These are phyloP conservation scores for Dromius quadrimaculatus DNA, from an alignment of 2,888 invertebrate species.

Conservation along the genomic window DNA sequence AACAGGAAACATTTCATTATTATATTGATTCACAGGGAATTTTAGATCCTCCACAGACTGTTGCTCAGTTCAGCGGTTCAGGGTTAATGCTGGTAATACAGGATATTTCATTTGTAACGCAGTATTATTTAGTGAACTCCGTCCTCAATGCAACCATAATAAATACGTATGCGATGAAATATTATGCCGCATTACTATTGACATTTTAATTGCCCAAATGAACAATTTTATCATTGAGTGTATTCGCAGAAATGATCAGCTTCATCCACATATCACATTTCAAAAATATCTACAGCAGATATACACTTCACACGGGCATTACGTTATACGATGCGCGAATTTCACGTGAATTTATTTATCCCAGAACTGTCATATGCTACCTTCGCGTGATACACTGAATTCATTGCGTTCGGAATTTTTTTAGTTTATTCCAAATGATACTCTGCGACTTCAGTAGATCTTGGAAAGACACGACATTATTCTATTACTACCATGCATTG, in stretches of 20 bases:
- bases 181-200: conserved; percentile 32
- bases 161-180: conserved; percentile 37
- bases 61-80: conserved; percentile 22
- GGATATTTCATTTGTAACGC: conserved; percentile 25
- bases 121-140: neutral
- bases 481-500: too few relatives aligned
- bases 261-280: conserved; percentile 29
- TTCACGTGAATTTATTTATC: too few relatives aligned
- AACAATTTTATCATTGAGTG: conserved; percentile 27
- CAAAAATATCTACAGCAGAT: conserved; percentile 11
- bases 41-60: conserved; percentile 15
- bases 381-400: too few relatives aligned
- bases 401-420: too few relatives aligned
- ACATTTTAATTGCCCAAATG: conserved; percentile 33
- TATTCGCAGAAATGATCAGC: conserved; percentile 15
- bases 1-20: conserved; percentile 34
- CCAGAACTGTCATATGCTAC: too few relatives aligned
- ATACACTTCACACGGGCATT: too few relatives aligned
- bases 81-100: conserved; percentile 22
- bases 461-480: too few relatives aligned
- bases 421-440: too few relatives aligned
- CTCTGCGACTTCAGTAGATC: too few relatives aligned
- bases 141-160: conserved; percentile 1
- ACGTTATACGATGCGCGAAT: too few relatives aligned
- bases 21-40: conserved; percentile 30